These are phyloP conservation scores for Andrena dorsata DNA, from an alignment of 2,888 invertebrate genomes.

Conservation along the genomic window DNA sequence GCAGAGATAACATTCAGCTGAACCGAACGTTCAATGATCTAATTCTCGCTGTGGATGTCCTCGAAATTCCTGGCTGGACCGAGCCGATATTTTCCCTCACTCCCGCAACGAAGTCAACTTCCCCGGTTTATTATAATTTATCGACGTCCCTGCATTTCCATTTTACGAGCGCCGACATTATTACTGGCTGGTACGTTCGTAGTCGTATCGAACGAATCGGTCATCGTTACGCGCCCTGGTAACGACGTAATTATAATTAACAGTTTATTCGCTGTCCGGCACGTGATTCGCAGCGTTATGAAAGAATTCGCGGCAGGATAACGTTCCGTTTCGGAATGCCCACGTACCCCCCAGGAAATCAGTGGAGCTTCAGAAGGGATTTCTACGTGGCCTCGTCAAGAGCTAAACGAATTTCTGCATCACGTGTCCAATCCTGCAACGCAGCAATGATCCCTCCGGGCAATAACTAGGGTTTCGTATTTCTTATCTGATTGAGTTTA, in stretches of 20 bases:
- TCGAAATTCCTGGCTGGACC: slow-evolving; percentile 27
- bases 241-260: slow-evolving; percentile 77
- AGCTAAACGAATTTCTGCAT: too few species aligned
- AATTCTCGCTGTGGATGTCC: slow-evolving; percentile 24
- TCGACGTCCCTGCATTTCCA: slow-evolving; percentile 73
- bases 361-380: too few species aligned
- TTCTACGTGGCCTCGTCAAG: too few species aligned
- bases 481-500: neutral
- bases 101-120: slow-evolving; percentile 47
- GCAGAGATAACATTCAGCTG: slow-evolving; percentile 1
- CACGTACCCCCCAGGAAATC: too few species aligned
- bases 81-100: slow-evolving; percentile 48
- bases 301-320: slow-evolving; percentile 47
- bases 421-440: too few species aligned
- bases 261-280: slow-evolving; percentile 71
- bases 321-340: neutral
- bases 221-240: slow-evolving; percentile 75
- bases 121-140: slow-evolving; percentile 75
- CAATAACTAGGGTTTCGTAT: neutral
- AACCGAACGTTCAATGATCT: slow-evolving; percentile 29
- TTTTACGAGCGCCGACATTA: slow-evolving; percentile 64
- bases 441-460: too few species aligned
- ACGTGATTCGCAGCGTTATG: slow-evolving; percentile 34
- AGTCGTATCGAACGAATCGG: slow-evolving; percentile 73
- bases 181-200: slow-evolving; percentile 43